These are phyloP conservation scores for Polymixis flavicincta DNA, from an alignment of 2,888 invertebrate genomes.

Conservation along the genomic window DNA sequence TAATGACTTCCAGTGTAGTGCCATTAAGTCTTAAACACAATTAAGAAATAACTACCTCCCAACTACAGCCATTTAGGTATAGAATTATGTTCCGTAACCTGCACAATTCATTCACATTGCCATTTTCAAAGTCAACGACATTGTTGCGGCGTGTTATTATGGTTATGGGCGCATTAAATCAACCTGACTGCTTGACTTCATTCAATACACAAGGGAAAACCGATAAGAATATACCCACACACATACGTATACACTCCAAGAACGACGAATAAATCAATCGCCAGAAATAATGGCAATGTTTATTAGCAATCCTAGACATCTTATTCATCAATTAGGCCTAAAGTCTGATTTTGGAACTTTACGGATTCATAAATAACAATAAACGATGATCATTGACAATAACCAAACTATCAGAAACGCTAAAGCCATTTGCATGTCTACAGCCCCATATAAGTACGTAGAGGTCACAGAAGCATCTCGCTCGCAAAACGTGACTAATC, in stretches of 20 bases:
- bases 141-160: conserved; percentile 60
- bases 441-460: conserved; percentile 51
- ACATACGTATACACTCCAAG: conserved; percentile 1
- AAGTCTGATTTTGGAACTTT: conserved; percentile 50
- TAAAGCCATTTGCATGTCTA: conserved; percentile 48
- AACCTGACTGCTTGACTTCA: conserved; percentile 51
- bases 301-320: conserved; percentile 37
- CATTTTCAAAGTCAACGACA: conserved; percentile 64
- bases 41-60: conserved; percentile 41
- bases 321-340: conserved; percentile 36
- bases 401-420: conserved; percentile 13
- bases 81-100: conserved; percentile 42
- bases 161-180: conserved; percentile 54
- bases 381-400: conserved; percentile 45
- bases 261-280: conserved; percentile 44
- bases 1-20: conserved; percentile 1
- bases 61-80: conserved; percentile 28
- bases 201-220: conserved; percentile 51
- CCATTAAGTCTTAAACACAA: conserved; percentile 8
- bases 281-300: conserved; percentile 50
- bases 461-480: conserved; percentile 73
- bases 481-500: conserved; percentile 80
- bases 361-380: conserved; percentile 55
- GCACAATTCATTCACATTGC: conserved; percentile 58
- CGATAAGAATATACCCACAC: conserved; percentile 53